These are phyloP conservation scores for Halcyon badia DNA, from an alignment of 2,797 vertebrate genomes.

Conservation along the genomic window DNA sequence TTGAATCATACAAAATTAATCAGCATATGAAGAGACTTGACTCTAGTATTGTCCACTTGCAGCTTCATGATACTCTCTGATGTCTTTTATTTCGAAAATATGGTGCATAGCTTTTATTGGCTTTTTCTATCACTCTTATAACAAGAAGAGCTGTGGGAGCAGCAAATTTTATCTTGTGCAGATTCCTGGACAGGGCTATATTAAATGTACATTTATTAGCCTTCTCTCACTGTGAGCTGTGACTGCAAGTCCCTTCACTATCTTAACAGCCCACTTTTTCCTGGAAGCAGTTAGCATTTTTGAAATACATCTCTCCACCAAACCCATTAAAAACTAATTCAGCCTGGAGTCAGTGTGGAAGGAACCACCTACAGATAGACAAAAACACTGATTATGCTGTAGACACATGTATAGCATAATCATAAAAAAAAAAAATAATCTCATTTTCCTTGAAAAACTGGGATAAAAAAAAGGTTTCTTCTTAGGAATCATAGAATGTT, in stretches of 20 bases:
- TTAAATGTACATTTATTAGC: neutral
- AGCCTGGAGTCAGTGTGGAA: neutral
- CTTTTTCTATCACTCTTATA: neutral
- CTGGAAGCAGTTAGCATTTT: neutral
- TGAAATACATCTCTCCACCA: neutral
- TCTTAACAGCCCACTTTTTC: neutral
- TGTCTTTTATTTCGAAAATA: neutral
- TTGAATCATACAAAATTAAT: neutral
- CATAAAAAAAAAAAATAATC: neutral
- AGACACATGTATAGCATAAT: neutral
- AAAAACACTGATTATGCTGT: neutral
- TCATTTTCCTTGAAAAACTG: neutral
- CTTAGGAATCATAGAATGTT: too few species aligned
- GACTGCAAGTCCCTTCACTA: neutral
- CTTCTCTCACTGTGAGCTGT: neutral
- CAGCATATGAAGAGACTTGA: neutral
- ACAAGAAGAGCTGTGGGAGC: neutral
- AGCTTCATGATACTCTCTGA: neutral
- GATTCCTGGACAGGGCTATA: neutral
- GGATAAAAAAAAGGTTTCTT: neutral
- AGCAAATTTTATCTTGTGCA: neutral
- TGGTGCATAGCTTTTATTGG: neutral
- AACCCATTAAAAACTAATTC: neutral
- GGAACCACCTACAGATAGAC: neutral
- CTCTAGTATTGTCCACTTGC: neutral